Evolutionary conservation across 2,797 vertebrate species (phyloP).

Genomic region (Aselliscus stoliczkanus): DNA sequence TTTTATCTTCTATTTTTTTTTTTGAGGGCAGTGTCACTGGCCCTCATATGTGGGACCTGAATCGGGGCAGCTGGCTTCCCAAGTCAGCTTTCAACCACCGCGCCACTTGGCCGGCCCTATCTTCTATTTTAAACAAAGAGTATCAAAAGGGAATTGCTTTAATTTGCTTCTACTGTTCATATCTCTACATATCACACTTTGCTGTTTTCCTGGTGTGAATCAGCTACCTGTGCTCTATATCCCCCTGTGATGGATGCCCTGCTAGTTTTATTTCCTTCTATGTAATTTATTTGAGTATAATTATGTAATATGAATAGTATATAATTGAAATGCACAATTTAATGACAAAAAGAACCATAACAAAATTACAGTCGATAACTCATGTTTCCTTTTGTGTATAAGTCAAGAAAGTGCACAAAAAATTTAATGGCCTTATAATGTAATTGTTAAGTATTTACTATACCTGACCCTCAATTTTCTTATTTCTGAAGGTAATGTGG

Average conservation of each 20-base stretch:
- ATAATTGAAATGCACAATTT: background rate
- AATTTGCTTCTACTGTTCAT: background rate
- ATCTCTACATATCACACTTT: background rate
- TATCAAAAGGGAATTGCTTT: background rate
- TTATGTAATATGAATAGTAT: background rate
- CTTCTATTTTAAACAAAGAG: background rate
- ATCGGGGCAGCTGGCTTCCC: no score
- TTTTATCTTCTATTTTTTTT: no score
- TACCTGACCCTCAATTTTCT: background rate
- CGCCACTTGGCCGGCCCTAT: no score
- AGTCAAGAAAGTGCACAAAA: background rate
- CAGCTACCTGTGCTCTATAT: background rate
- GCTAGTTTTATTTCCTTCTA: background rate
- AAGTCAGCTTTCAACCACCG: no score
- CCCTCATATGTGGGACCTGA: no score
- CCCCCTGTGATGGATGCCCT: accelerated
- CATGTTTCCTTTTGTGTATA: background rate
- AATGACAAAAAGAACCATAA: background rate
- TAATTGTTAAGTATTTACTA: no score
- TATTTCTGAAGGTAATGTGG: background rate
- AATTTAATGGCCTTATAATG: background rate
- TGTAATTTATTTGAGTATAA: background rate
- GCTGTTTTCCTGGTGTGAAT: background rate
- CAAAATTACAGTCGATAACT: background rate
- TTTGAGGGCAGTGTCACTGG: no score